Evolutionary conservation across 2,113 vertebrate species (phyloP).

Genomic region (Nerophis lumbriciformis): DNA sequence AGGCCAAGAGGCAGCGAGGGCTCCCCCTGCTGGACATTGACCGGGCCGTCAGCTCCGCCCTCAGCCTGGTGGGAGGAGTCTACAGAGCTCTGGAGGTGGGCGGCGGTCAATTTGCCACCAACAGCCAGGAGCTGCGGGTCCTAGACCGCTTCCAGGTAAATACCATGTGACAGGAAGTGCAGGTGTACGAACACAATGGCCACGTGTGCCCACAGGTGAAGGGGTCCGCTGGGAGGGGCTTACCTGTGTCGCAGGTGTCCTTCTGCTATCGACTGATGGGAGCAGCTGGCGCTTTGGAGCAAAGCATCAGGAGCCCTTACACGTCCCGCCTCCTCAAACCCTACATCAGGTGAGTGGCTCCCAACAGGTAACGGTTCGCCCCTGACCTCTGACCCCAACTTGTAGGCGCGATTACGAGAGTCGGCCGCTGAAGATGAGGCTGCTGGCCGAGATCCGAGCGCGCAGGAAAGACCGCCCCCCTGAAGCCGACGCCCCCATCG

Average conservation of each 20-base stretch:
- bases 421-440: slow-evolving; percentile 81
- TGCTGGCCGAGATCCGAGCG: slow-evolving; percentile 84
- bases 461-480: slow-evolving; percentile 78
- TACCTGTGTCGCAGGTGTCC: slow-evolving; percentile 72
- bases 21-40: slow-evolving; percentile 90
- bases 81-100: slow-evolving; percentile 77
- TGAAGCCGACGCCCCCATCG: slow-evolving; percentile 80
- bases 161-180: neutral
- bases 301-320: slow-evolving; percentile 89
- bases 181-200: neutral
- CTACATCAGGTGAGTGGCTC: slow-evolving; percentile 82
- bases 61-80: slow-evolving; percentile 85
- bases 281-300: slow-evolving; percentile 79
- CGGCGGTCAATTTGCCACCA: slow-evolving; percentile 75
- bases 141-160: slow-evolving; percentile 95
- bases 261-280: slow-evolving; percentile 91
- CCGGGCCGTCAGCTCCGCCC: slow-evolving; percentile 79
- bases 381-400: neutral
- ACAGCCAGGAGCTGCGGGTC: slow-evolving; percentile 85
- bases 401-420: slow-evolving; percentile 90
- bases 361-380: too few species aligned
- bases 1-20: slow-evolving; percentile 86
- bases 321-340: slow-evolving; percentile 90
- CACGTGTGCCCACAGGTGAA: slow-evolving; percentile 65
- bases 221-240: slow-evolving; percentile 69